phyloP scores from a whole-genome alignment of 2,888 invertebrate species.

The Alcis repandata region DNA sequence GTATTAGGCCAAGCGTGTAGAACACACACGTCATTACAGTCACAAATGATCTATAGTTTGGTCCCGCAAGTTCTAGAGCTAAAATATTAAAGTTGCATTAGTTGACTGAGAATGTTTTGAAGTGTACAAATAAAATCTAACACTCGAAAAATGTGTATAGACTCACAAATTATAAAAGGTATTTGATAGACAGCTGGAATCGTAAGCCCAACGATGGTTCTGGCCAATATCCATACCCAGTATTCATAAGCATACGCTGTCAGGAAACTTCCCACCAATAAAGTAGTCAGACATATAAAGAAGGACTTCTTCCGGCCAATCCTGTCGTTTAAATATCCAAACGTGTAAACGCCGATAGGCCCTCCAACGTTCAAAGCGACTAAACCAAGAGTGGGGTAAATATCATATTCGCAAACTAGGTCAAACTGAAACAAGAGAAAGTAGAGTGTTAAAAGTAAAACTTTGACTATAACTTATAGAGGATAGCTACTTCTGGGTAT shows the following conservation, averaged over 20 bases:
- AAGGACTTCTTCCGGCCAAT: constrained; percentile 95
- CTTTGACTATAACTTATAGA: not conserved
- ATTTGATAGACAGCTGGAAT: constrained; percentile 97
- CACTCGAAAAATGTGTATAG: constrained; percentile 20
- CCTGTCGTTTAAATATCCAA: constrained; percentile 95
- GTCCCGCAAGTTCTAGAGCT: constrained; percentile 97
- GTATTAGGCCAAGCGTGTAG: constrained; percentile 94
- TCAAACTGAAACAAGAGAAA: constrained; percentile 90
- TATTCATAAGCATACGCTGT: constrained; percentile 93
- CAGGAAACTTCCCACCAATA: constrained; percentile 92
- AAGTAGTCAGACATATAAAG: constrained; percentile 93
- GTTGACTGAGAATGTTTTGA: not conserved
- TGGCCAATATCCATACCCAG: constrained; percentile 93
- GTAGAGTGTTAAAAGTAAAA: not conserved
- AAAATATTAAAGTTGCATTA: constrained; percentile 29
- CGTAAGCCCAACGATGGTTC: constrained; percentile 94
- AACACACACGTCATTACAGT: constrained; percentile 97
- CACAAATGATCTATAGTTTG: constrained; percentile 96
- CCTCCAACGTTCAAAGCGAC: constrained; percentile 95
- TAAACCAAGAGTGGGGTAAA: constrained; percentile 95
- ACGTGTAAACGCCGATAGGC: constrained; percentile 95
- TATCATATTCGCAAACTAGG: constrained; percentile 94
- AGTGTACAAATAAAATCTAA: not conserved
- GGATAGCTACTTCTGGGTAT: not conserved
- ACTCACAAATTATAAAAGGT: constrained; percentile 97